Conservation (phyloP, 2,888 invertebrate genomes). For the Heterodera filipjevi region DNA sequence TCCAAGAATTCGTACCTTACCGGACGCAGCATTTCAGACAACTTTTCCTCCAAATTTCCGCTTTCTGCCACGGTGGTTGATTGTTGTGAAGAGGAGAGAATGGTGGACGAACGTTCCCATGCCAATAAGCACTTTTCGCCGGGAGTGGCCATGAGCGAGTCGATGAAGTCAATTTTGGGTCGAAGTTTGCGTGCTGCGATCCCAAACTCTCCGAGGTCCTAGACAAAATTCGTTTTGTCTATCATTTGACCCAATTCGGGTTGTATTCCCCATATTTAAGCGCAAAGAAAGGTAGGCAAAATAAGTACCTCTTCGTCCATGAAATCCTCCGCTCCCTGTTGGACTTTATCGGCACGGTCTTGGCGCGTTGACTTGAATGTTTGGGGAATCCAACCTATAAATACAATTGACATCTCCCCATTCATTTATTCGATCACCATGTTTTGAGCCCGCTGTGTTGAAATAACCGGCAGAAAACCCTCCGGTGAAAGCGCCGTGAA, state of each 20-base stretch:
- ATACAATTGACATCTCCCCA: background rate
- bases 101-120: constrained; percentile 54
- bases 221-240: too few relatives aligned
- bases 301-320: constrained; percentile 87
- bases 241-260: too few relatives aligned
- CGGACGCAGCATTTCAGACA: constrained; percentile 54
- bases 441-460: constrained; percentile 91
- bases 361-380: constrained; percentile 85
- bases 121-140: constrained; percentile 47
- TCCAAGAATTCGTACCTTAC: constrained; percentile 43
- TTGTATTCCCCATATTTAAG: background rate
- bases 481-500: constrained; percentile 98
- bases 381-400: constrained; percentile 82
- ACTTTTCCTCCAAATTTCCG: constrained; percentile 40
- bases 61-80: background rate
- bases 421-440: constrained; percentile 69
- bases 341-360: constrained; percentile 74
- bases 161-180: constrained; percentile 77
- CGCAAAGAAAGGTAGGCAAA: background rate
- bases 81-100: constrained; percentile 4
- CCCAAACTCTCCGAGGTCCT: constrained; percentile 88
- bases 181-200: constrained; percentile 86
- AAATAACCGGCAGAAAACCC: constrained; percentile 96
- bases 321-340: constrained; percentile 78
- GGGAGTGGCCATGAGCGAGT: constrained; percentile 27